A percentile compares a stretch with the other conserved stretches of the same genome.
phyloP scores from a whole-genome alignment of 2,888 invertebrate genomes.

The Chaitophorus viminalis region DNA sequence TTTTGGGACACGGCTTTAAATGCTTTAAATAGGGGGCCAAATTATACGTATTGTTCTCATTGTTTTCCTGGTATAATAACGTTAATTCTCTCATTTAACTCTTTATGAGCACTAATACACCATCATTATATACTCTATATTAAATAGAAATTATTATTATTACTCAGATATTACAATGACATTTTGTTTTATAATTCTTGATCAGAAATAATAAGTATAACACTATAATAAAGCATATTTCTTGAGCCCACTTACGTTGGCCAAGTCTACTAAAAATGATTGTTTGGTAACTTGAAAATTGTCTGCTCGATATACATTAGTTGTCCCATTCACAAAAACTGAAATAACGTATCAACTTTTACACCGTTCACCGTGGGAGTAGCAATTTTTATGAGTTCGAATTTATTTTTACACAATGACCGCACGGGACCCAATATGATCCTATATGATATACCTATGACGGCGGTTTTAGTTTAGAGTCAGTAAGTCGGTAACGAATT shows the following conservation, averaged over 20 bases:
- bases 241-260: neutral
- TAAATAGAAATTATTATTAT: neutral
- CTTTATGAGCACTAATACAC: neutral
- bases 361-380: too few relatives aligned
- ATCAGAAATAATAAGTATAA: neutral
- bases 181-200: neutral
- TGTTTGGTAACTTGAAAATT: too few relatives aligned
- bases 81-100: neutral
- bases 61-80: neutral
- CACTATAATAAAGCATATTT: neutral
- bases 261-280: too few relatives aligned
- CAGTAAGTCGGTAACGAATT: too few relatives aligned
- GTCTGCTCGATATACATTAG: too few relatives aligned
- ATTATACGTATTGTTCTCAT: neutral
- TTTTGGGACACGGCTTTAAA: neutral
- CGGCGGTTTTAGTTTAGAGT: too few relatives aligned
- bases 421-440: too few relatives aligned
- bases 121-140: neutral
- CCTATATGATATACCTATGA: too few relatives aligned
- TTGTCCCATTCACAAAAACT: too few relatives aligned
- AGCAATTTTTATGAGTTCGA: too few relatives aligned
- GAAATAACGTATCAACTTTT: too few relatives aligned
- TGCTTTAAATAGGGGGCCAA: neutral
- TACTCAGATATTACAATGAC: neutral
- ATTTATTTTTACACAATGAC: too few relatives aligned